These are phyloP conservation scores for Gallinago media DNA, from an alignment of 2,113 vertebrate genomes.

Conservation along the genomic window DNA sequence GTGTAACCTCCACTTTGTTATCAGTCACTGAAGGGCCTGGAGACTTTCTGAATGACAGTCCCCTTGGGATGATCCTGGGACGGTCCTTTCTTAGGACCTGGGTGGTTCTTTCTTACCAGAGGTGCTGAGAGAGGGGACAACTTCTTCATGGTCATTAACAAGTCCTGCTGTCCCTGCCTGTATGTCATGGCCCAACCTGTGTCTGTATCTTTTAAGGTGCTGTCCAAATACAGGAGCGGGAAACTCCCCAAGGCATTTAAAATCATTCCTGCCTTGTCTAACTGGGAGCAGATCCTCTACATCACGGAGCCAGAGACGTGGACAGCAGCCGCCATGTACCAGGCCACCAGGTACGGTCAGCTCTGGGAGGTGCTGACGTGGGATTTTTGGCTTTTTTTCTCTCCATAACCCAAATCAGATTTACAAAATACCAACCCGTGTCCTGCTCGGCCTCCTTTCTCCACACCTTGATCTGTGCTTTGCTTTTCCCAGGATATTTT, in stretches of 20 bases:
- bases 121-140: background rate
- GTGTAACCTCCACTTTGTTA: rapidly evolving
- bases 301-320: slow-evolving; percentile 93
- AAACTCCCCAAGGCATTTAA: slow-evolving; percentile 98
- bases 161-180: rapidly evolving
- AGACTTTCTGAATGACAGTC: rapidly evolving
- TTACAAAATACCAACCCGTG: rapidly evolving
- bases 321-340: slow-evolving; percentile 97
- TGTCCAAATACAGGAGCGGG: slow-evolving; percentile 93
- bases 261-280: slow-evolving; percentile 94
- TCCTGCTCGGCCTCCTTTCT: rapidly evolving
- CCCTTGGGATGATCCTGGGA: too few relatives aligned
- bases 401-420: rapidly evolving
- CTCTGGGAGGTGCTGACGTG: rapidly evolving
- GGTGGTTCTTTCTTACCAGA: background rate
- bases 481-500: slow-evolving; percentile 87
- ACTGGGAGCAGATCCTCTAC: slow-evolving; percentile 98
- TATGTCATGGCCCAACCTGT: rapidly evolving
- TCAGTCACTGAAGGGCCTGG: rapidly evolving
- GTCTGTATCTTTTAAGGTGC: slow-evolving; percentile 77
- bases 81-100: background rate
- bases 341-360: slow-evolving; percentile 88
- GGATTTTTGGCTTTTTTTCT: background rate
- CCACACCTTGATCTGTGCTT: rapidly evolving
- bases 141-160: rapidly evolving